Evolutionary conservation across 92 coral and sea anemone genomes (phyloP).

Genomic region (Scolanthus callimorphus): DNA sequence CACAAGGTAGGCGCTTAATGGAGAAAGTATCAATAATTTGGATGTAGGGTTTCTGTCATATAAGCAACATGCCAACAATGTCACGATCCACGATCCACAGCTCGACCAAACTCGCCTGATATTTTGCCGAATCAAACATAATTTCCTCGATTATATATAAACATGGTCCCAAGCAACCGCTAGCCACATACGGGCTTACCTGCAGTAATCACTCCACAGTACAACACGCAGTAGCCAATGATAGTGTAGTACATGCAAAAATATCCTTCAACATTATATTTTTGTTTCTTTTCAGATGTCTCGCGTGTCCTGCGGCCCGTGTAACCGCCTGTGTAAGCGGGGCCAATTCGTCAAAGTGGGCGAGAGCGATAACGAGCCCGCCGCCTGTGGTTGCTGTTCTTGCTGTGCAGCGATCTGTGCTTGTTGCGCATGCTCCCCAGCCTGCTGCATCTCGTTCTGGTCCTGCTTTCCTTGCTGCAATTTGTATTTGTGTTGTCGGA

Average conservation of each 20-base stretch:
- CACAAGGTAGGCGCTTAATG: constrained; percentile 67
- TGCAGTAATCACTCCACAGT: no score
- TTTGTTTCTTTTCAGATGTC: background rate
- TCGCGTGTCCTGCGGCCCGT: background rate
- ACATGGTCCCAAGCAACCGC: no score
- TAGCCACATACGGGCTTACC: no score
- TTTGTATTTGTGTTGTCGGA: constrained; percentile 47
- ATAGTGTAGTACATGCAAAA: background rate
- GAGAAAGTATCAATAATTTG: background rate
- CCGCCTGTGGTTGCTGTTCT: constrained; percentile 14
- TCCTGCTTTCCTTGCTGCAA: constrained; percentile 66
- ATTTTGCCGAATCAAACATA: no score
- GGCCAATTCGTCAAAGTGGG: background rate
- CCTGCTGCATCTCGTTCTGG: constrained; percentile 58
- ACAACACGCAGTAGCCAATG: no score
- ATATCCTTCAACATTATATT: background rate
- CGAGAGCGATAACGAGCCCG: background rate
- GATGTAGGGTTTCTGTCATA: no score
- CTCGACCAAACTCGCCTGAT: no score
- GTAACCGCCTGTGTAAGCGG: background rate
- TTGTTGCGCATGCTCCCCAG: constrained; percentile 49
- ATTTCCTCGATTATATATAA: no score
- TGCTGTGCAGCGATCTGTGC: constrained; percentile 30
- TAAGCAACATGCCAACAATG: no score
- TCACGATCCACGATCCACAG: no score